Conservation (phyloP, 2,888 invertebrate genomes). For the Tuta absoluta region DNA sequence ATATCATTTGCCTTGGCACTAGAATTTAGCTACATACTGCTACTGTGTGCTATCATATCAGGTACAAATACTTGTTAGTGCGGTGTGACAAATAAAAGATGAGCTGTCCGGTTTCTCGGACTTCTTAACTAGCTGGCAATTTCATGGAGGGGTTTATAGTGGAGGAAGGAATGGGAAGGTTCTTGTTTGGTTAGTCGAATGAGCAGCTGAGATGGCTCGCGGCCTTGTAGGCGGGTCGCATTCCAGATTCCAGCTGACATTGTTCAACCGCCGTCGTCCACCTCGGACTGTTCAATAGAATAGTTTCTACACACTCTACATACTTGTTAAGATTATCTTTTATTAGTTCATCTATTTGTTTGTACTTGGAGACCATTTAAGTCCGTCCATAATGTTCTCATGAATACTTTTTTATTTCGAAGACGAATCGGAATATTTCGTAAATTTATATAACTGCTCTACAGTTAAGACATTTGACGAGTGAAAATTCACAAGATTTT, state of each 20-base stretch:
- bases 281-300: conserved; percentile 13
- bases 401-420: not conserved
- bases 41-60: conserved; percentile 19
- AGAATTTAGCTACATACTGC: conserved; percentile 14
- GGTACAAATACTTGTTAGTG: conserved; percentile 8
- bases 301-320: conserved; percentile 9
- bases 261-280: conserved; percentile 48
- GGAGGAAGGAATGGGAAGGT: conserved; percentile 8
- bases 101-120: not conserved
- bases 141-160: not conserved
- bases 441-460: too few relatives aligned
- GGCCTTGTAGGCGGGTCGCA: conserved; percentile 77
- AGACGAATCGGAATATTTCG: too few relatives aligned
- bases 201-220: conserved; percentile 44
- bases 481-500: too few relatives aligned
- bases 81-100: not conserved
- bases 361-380: not conserved
- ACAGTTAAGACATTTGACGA: too few relatives aligned
- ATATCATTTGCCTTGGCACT: conserved; percentile 15
- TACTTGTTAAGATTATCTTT: not conserved
- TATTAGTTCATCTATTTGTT: too few relatives aligned
- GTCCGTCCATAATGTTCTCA: not conserved
- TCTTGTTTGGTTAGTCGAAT: conserved; percentile 11
- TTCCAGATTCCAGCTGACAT: conserved; percentile 75
- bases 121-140: not conserved